phyloP scores from a whole-genome alignment of 64 coral and sea anemone species.

The Astreopora myriophthalma region DNA sequence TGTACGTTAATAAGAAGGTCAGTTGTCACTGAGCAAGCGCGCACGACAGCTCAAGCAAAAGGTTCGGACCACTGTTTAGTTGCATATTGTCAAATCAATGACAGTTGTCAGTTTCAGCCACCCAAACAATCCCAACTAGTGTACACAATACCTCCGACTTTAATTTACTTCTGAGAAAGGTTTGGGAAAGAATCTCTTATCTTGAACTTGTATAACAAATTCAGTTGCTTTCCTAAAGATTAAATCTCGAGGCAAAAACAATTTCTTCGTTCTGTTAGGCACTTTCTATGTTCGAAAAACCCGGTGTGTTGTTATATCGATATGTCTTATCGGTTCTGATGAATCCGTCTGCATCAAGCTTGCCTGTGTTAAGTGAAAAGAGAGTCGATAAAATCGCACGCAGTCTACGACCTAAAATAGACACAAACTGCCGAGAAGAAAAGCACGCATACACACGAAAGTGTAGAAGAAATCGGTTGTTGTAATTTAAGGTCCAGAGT shows the following conservation, averaged over 20 bases:
- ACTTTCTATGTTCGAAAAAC: neutral
- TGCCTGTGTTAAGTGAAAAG: neutral
- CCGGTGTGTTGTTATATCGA: neutral
- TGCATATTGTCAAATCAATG: neutral
- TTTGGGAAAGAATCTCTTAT: neutral
- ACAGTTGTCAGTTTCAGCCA: neutral
- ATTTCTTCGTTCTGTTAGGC: neutral
- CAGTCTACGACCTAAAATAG: neutral
- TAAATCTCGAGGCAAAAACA: neutral
- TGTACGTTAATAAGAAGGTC: too few relatives aligned
- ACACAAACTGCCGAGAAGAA: too few relatives aligned
- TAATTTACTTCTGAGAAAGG: neutral
- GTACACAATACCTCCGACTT: neutral
- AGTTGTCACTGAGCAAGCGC: too few relatives aligned
- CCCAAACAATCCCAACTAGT: neutral
- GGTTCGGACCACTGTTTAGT: neutral
- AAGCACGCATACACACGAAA: neutral
- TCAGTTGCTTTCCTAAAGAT: neutral
- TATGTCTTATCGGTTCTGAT: neutral
- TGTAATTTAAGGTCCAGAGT: neutral
- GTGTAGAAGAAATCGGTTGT: neutral
- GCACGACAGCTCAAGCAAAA: too few relatives aligned
- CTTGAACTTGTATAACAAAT: neutral
- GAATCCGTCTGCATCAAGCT: neutral
- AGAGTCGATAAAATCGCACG: neutral